Percentiles rank a stretch among this genome's conserved stretches.
Evolutionary conservation across 1,140 invertebrate genomes (phyloP).

Genomic region (Vollenhovia emeryi): DNA sequence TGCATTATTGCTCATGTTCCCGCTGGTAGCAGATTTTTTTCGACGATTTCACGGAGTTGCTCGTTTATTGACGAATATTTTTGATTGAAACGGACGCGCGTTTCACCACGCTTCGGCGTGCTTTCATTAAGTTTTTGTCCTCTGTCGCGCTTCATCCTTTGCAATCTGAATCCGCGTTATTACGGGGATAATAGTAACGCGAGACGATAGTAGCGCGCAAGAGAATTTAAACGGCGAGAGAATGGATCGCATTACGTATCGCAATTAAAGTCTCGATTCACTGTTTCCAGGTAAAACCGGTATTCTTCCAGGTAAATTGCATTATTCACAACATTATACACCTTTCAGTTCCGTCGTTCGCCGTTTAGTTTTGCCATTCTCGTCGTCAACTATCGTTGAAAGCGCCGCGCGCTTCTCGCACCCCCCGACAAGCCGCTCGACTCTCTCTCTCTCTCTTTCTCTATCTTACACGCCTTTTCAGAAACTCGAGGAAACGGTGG

Average conservation of each 20-base stretch:
- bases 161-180: slow-evolving; percentile 13
- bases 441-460: too few species aligned
- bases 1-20: not conserved
- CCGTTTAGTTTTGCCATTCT: slow-evolving; percentile 51
- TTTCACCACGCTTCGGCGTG: not conserved
- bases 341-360: slow-evolving; percentile 52
- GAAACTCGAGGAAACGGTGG: slow-evolving; percentile 96
- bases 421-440: too few species aligned
- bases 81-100: not conserved
- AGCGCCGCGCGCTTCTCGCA: too few species aligned
- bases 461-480: slow-evolving; percentile 85
- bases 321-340: slow-evolving; percentile 55
- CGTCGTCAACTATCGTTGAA: not conserved
- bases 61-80: slow-evolving; percentile 3
- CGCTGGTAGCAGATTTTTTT: not conserved
- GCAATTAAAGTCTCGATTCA: slow-evolving; percentile 72
- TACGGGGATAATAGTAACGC: not conserved
- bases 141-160: not conserved
- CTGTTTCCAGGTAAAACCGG: slow-evolving; percentile 79
- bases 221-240: slow-evolving; percentile 27
- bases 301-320: slow-evolving; percentile 79
- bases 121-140: slow-evolving; percentile 14
- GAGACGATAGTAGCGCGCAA: not conserved
- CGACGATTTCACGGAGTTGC: not conserved
- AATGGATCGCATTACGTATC: slow-evolving; percentile 23